A percentile compares a stretch with the other conserved stretches of the same genome.
Conservation (phyloP, 2,888 invertebrate species). For the Oscheius myriophilus region DNA sequence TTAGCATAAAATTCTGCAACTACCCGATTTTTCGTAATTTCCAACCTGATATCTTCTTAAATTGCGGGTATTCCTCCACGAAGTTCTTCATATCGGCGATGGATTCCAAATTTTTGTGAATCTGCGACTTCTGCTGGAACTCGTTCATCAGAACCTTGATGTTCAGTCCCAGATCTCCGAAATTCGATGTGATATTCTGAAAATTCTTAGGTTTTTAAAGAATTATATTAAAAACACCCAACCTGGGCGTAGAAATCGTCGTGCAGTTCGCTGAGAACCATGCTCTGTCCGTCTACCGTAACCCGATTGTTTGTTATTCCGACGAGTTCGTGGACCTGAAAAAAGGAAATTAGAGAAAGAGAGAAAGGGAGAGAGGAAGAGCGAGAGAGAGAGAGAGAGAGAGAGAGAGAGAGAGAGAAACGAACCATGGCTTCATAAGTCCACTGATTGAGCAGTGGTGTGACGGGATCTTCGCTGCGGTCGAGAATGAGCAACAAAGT, state of each 20-base stretch:
- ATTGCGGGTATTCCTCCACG: constrained; percentile 96
- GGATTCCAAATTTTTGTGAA: constrained; percentile 88
- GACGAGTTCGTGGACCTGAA: constrained; percentile 85
- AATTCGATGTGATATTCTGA: constrained; percentile 91
- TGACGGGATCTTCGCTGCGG: constrained; percentile 91
- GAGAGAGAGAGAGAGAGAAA: too few relatives aligned
- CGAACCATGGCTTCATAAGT: constrained; percentile 95
- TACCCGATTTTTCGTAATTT: neutral
- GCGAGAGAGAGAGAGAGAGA: too few relatives aligned
- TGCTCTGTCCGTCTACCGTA: constrained; percentile 87
- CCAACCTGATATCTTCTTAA: constrained; percentile 79
- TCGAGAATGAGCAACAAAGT: constrained; percentile 88
- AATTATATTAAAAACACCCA: constrained; percentile 51
- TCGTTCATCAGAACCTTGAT: constrained; percentile 97
- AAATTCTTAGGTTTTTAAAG: neutral
- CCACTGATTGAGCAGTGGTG: constrained; percentile 96
- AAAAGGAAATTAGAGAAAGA: too few relatives aligned
- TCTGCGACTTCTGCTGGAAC: constrained; percentile 90
- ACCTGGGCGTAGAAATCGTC: constrained; percentile 95
- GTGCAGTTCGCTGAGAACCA: constrained; percentile 89
- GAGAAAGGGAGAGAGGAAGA: too few relatives aligned
- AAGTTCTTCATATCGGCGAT: constrained; percentile 93
- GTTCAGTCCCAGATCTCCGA: constrained; percentile 96
- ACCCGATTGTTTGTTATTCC: constrained; percentile 93
- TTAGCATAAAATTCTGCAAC: too few relatives aligned